Base-by-base conservation (phyloP, 92 coral and sea anemone species). In the Epizoanthus stellaris region DNA sequence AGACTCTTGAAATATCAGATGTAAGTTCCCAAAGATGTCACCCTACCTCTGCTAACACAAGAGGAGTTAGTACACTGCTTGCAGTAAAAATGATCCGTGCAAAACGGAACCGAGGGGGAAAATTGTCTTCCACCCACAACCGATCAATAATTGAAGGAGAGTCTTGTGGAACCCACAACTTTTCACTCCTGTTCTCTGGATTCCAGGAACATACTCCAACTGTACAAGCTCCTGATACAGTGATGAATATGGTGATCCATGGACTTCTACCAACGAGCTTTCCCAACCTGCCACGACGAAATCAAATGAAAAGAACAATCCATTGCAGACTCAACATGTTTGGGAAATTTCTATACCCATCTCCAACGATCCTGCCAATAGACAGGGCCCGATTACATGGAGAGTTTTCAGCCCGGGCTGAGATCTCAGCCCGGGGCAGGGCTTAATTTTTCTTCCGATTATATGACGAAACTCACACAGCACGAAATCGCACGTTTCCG, bases 91-190 rank as follows among this genome's bases (percentile, higher is more conserved):
- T 61, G 64, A 87, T 81, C 5, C 25, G 65, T 5, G 93, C 85
- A 42, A 88, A 85, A 52, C 86, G 90, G 19, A 90, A 54, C 72
- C 80, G 73, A 9, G 91, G 56, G 8, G 98, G 98, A 75, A 95
- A 95, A 56, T 76, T 91, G 2, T 82, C 90, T 8, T 80, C 88
- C 6, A 95, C 98, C 98, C 97, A 95, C 2, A 43, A 61, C 66
- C 80, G 91, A 77, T 93, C 94, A 60, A 84, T 75, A 67, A 60
- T 74, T 43, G 95, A 93, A 21, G 73, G 42, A 0, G 98, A 90
- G 54, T 93, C 94, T 19, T 67, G 90, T 6, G 98, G 95, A 19
- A 89, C 88, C 98, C 98, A 95, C 16, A 95, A 85, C 82, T 91
- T 95, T 15, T 94, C 93, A 11, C 94, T 93, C 15, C 92, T 87